Percentiles rank a stretch among this genome's conserved stretches.
phyloP scores from a whole-genome alignment of 2,797 vertebrate species.

The Falco peregrinus region DNA sequence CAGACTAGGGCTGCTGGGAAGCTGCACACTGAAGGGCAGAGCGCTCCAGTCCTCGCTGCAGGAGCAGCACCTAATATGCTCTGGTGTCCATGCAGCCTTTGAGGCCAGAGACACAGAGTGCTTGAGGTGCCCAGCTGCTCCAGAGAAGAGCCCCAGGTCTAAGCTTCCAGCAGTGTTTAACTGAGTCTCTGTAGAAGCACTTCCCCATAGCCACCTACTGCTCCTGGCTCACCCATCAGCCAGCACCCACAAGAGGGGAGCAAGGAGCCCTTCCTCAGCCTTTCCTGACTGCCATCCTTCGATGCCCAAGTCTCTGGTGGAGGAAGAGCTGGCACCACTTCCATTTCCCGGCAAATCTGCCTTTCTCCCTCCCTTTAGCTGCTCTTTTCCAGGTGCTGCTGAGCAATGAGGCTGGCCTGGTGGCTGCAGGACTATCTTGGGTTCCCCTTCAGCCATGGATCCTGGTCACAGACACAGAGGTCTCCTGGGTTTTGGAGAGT shows the following conservation, averaged over 20 bases:
- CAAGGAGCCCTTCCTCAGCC: neutral
- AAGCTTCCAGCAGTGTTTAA: neutral
- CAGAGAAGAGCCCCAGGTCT: neutral
- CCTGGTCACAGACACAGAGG: neutral
- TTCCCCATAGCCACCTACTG: neutral
- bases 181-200: neutral
- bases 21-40: rapidly evolving
- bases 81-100: neutral
- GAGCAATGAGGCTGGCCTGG: neutral
- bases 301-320: rapidly evolving
- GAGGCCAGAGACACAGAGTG: neutral
- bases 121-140: neutral
- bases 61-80: neutral
- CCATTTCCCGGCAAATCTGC: neutral
- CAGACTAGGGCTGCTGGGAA: neutral
- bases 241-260: neutral
- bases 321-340: neutral
- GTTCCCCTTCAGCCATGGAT: neutral
- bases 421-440: neutral
- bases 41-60: rapidly evolving
- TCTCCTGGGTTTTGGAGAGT: neutral
- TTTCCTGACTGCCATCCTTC: neutral
- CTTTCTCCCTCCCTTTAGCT: neutral
- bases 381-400: neutral
- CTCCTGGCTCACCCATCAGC: neutral